Percentiles rank a stretch among this genome's conserved stretches.
These are phyloP conservation scores for Melikaiella ostensackeni DNA, from an alignment of 2,888 invertebrate species.

Conservation along the genomic window DNA sequence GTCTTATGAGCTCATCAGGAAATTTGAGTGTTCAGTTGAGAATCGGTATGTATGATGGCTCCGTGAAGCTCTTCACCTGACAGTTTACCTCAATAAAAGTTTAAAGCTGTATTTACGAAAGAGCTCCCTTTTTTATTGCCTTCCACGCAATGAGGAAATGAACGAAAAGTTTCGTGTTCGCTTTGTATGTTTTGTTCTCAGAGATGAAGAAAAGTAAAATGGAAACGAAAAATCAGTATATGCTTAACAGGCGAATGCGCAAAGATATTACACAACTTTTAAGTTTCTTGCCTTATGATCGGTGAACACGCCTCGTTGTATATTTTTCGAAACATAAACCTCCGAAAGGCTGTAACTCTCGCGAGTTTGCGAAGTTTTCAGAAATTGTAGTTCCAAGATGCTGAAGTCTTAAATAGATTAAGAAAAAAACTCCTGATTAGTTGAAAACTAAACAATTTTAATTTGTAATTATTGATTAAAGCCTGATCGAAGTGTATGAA, in stretches of 20 bases:
- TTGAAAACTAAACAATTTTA: too few species aligned
- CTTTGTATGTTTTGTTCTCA: neutral
- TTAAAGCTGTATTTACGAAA: neutral
- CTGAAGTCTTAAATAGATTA: neutral
- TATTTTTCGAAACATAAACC: neutral
- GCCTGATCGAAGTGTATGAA: neutral
- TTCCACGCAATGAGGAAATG: neutral
- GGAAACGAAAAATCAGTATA: conserved; percentile 6
- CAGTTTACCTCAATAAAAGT: neutral
- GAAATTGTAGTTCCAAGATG: neutral
- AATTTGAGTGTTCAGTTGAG: too few species aligned
- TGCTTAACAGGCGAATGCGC: conserved; percentile 15
- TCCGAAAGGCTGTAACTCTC: neutral
- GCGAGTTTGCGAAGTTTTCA: neutral
- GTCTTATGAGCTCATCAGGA: too few species aligned
- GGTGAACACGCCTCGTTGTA: conserved; percentile 8
- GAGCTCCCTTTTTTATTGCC: neutral
- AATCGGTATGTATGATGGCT: too few species aligned
- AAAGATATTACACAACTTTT: conserved; percentile 27
- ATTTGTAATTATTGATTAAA: too few species aligned
- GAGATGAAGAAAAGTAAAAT: neutral
- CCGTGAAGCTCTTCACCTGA: too few species aligned
- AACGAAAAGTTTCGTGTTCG: neutral
- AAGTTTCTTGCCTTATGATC: conserved; percentile 5
- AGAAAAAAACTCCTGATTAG: too few species aligned